A percentile compares a stretch with the other conserved stretches of the same genome.
These are phyloP conservation scores for Heteromurus nitidus DNA, from an alignment of 2,888 invertebrate genomes.

Conservation along the genomic window DNA sequence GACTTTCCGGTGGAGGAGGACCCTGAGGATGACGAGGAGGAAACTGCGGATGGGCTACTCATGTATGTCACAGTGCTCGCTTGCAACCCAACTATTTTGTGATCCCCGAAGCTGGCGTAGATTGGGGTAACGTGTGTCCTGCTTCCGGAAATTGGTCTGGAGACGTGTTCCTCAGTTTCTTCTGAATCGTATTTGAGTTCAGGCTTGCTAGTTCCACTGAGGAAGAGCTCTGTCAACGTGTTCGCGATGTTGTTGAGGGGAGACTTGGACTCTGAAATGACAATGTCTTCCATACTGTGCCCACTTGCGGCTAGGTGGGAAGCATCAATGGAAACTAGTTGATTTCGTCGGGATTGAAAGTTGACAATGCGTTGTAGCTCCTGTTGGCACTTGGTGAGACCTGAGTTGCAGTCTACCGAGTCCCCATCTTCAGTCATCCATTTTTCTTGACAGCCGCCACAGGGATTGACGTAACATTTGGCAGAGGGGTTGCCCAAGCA, in stretches of 20 bases:
- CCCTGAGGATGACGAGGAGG: not conserved
- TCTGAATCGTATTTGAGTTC: conserved; percentile 42
- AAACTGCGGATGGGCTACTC: conserved; percentile 26
- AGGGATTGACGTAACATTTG: conserved; percentile 75
- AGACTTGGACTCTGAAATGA: conserved; percentile 37
- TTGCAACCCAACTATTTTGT: conserved; percentile 67
- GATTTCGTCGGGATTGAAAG: conserved; percentile 21
- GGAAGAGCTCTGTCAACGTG: conserved; percentile 53
- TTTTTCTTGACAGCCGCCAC: conserved; percentile 74
- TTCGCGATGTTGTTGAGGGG: conserved; percentile 57
- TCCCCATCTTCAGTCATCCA: conserved; percentile 74
- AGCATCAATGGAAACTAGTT: not conserved
- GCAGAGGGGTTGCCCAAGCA: conserved; percentile 75
- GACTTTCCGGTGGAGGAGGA: conserved; percentile 7
- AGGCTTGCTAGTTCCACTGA: conserved; percentile 49
- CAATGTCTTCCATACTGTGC: conserved; percentile 25
- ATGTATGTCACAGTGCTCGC: conserved; percentile 67
- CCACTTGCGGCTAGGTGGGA: not conserved
- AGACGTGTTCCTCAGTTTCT: not conserved
- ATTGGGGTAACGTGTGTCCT: conserved; percentile 69
- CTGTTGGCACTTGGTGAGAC: conserved; percentile 74
- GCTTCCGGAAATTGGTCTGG: conserved; percentile 5
- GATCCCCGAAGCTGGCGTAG: conserved; percentile 66
- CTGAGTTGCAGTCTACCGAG: conserved; percentile 74
- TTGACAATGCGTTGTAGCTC: conserved; percentile 74